A percentile compares a stretch with the other conserved stretches of the same genome.
phyloP scores from a whole-genome alignment of 1,140 invertebrate genomes.

The Mamestra configurata region DNA sequence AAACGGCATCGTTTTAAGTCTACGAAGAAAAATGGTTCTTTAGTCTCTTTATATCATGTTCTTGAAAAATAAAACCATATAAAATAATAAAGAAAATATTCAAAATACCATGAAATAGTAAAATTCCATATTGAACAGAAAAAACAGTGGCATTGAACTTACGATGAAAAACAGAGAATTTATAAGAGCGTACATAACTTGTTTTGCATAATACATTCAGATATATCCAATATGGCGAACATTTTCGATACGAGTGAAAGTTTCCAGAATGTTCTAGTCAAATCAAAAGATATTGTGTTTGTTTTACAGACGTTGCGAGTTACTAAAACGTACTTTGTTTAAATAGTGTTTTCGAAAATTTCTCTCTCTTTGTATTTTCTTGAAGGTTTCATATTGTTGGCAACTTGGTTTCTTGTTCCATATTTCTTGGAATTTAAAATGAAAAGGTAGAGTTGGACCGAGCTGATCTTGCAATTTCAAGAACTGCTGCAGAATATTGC shows the following conservation, averaged over 20 bases:
- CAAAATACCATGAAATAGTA: too few species aligned
- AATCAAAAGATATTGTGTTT: constrained; percentile 16
- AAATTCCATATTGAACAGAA: neutral
- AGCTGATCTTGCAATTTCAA: too few species aligned
- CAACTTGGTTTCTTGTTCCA: neutral
- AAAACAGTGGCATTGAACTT: neutral
- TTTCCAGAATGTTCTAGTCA: constrained; percentile 9
- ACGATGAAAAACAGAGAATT: neutral
- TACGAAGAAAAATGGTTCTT: too few species aligned
- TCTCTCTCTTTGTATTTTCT: neutral
- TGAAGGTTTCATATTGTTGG: neutral
- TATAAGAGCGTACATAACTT: constrained; percentile 14
- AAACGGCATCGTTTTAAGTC: too few species aligned
- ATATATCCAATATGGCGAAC: constrained; percentile 13
- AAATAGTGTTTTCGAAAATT: constrained; percentile 7
- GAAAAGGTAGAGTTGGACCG: neutral
- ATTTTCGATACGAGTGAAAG: constrained; percentile 17
- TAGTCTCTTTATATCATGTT: too few species aligned
- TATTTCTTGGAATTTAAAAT: neutral
- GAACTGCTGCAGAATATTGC: too few species aligned
- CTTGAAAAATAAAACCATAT: too few species aligned
- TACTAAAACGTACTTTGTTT: neutral
- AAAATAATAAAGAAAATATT: neutral
- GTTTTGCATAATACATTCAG: constrained; percentile 21
- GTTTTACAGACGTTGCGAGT: neutral